Evolutionary conservation across 2,797 vertebrate genomes (phyloP).

Genomic region (Astyanax mexicanus): DNA sequence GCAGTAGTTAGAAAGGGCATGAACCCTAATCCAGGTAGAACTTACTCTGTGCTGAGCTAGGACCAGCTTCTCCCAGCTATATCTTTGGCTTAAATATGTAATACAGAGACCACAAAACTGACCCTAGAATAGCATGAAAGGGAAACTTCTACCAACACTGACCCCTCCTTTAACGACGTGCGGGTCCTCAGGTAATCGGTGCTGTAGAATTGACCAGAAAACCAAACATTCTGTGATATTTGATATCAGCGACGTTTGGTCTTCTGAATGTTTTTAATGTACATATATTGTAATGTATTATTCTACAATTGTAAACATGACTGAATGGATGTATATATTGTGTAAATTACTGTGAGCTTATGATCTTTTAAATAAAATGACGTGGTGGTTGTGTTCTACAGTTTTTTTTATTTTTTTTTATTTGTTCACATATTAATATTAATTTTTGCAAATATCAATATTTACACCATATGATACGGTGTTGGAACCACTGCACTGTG

Average conservation of each 20-base stretch:
- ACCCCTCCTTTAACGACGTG: conserved; percentile 43
- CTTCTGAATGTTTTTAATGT: conserved; percentile 68
- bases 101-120: conserved; percentile 33
- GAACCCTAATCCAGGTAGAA: conserved; percentile 30
- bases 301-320: conserved; percentile 63
- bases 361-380: conserved; percentile 69
- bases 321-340: conserved; percentile 77
- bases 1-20: conserved; percentile 61
- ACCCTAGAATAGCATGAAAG: conserved; percentile 26
- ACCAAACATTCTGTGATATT: conserved; percentile 43
- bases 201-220: conserved; percentile 66
- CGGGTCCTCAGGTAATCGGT: conserved; percentile 61
- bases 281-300: conserved; percentile 69
- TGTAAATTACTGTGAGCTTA: conserved; percentile 61
- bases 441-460: too few relatives aligned
- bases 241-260: conserved; percentile 39
- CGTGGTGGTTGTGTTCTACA: conserved; percentile 56
- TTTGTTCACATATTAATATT: too few relatives aligned
- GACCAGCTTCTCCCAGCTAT: conserved; percentile 19
- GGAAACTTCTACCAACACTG: conserved; percentile 31
- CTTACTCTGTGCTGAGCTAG: conserved; percentile 3
- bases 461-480: too few relatives aligned
- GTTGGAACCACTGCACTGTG: too few relatives aligned
- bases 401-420: too few relatives aligned
- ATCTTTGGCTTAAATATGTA: conserved; percentile 20